Evolutionary conservation across 2,888 invertebrate species (phyloP).

Genomic region (Monoplex corrugatus): DNA sequence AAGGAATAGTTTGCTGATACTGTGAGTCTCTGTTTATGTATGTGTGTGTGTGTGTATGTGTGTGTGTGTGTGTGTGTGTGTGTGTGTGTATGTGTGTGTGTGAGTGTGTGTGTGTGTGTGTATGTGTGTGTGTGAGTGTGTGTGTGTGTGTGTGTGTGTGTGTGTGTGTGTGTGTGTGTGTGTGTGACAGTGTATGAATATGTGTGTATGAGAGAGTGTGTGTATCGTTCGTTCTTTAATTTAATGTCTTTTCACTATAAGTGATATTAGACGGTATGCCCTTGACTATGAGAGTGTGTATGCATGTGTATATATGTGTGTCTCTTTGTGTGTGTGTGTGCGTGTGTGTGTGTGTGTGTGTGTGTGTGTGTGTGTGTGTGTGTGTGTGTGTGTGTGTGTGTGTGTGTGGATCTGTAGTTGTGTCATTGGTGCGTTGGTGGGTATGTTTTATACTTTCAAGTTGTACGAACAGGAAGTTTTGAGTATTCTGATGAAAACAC

Average conservation of each 20-base stretch:
- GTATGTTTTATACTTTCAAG: too few relatives aligned
- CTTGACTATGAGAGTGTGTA: not conserved
- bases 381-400: constrained; percentile 19
- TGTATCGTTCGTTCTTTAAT: not conserved
- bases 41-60: constrained; percentile 35
- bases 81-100: constrained; percentile 7
- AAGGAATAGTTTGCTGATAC: too few relatives aligned
- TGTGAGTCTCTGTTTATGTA: too few relatives aligned
- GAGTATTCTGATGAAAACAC: too few relatives aligned
- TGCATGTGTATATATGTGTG: not conserved
- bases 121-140: not conserved
- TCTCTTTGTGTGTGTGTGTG: not conserved
- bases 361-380: constrained; percentile 17
- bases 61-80: constrained; percentile 15
- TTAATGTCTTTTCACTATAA: too few relatives aligned
- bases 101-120: constrained; percentile 14
- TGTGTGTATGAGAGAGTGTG: not conserved
- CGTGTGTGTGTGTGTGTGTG: not conserved
- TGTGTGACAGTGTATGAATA: constrained; percentile 4
- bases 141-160: not conserved
- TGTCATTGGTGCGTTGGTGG: not conserved
- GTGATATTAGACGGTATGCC: too few relatives aligned
- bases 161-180: constrained; percentile 10
- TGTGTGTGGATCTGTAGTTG: not conserved
- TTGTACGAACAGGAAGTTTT: too few relatives aligned